These are phyloP conservation scores for Proteles cristata DNA, from an alignment of 2,113 vertebrate genomes.

Conservation along the genomic window DNA sequence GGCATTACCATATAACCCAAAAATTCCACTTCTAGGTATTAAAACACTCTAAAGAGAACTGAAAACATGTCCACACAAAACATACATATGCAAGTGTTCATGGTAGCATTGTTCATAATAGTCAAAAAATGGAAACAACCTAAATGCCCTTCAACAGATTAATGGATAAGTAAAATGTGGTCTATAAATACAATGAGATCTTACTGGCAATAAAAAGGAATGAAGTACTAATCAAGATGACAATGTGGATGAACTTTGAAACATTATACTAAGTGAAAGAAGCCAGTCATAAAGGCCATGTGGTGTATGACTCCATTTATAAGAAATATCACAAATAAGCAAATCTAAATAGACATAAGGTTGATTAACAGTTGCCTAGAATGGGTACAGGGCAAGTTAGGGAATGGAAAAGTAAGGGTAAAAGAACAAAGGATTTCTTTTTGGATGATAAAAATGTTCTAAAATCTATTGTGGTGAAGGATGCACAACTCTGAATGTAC, in stretches of 20 bases:
- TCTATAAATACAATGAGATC: background rate
- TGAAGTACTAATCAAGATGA: background rate
- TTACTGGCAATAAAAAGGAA: background rate
- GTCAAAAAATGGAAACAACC: background rate
- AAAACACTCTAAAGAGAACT: background rate
- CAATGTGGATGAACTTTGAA: background rate
- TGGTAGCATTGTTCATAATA: background rate
- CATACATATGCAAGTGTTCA: background rate
- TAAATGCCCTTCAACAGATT: background rate
- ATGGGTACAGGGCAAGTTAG: background rate
- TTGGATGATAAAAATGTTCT: background rate
- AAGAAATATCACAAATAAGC: background rate
- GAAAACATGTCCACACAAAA: background rate
- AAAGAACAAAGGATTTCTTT: background rate
- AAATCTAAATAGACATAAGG: slow-evolving; percentile 7
- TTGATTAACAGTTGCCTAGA: background rate
- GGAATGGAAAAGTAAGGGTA: background rate
- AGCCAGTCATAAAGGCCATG: background rate
- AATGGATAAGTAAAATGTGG: background rate
- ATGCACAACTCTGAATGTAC: background rate
- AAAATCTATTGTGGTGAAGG: background rate
- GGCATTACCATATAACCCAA: background rate
- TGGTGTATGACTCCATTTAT: background rate
- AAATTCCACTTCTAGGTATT: background rate
- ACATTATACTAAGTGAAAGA: background rate